Percentiles rank a stretch among this genome's conserved stretches.
Evolutionary conservation across 2,888 invertebrate species (phyloP).

Genomic region (Girardia tigrina): DNA sequence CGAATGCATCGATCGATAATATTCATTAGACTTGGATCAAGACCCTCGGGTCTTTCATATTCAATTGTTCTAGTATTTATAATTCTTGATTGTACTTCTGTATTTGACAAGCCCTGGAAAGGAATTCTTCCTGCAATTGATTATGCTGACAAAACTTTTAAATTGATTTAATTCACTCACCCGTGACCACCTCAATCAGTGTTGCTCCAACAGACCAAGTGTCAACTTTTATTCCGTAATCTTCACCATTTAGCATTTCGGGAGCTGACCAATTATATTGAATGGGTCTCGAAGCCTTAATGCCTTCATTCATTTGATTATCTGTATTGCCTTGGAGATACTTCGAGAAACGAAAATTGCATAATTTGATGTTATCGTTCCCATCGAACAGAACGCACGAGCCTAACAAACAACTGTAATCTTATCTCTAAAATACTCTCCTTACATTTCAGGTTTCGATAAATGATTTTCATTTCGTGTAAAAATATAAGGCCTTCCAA

Average conservation of each 20-base stretch:
- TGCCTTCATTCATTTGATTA: neutral
- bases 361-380: neutral
- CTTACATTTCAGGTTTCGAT: neutral
- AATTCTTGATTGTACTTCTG: no score
- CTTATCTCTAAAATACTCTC: no score
- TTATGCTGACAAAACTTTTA: no score
- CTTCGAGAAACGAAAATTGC: slow-evolving; percentile 7
- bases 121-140: no score
- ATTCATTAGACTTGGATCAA: no score
- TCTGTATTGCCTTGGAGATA: neutral
- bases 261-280: neutral
- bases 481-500: neutral
- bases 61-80: no score
- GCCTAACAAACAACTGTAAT: no score
- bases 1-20: no score
- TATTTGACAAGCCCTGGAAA: no score
- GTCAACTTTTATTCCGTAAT: neutral
- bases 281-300: neutral
- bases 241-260: neutral
- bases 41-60: no score
- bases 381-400: slow-evolving; percentile 10
- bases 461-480: neutral
- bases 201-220: neutral
- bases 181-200: neutral
- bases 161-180: no score